phyloP scores from a whole-genome alignment of 2,888 invertebrate species.

The Drosophila cyrtoloma region DNA sequence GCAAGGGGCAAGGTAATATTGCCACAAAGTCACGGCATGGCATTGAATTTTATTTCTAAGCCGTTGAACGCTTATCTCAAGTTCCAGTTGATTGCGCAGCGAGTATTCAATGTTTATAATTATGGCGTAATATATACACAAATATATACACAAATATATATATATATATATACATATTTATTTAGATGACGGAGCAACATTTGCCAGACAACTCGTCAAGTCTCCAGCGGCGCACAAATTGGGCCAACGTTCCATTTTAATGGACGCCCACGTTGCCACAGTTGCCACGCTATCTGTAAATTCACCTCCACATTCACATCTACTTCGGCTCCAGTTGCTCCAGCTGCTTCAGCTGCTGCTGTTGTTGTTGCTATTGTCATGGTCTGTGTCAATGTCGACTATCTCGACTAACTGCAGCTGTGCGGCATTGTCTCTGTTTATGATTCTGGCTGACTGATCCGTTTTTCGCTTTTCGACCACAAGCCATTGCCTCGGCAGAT shows the following conservation, averaged over 20 bases:
- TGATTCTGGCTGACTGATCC: constrained; percentile 25
- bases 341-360: constrained; percentile 21
- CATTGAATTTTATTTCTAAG: constrained; percentile 55
- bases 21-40: constrained; percentile 27
- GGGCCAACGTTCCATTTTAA: constrained; percentile 65
- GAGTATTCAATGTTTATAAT: constrained; percentile 58
- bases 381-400: constrained; percentile 71
- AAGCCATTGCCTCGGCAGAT: constrained; percentile 33
- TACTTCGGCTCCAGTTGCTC: constrained; percentile 12
- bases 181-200: constrained; percentile 37
- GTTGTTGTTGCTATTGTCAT: constrained; percentile 15
- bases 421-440: constrained; percentile 36
- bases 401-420: constrained; percentile 18
- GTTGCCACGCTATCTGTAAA: constrained; percentile 4
- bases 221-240: constrained; percentile 64
- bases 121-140: constrained; percentile 24
- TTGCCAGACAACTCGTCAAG: constrained; percentile 45
- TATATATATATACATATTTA: constrained; percentile 5
- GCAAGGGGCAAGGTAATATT: constrained; percentile 6
- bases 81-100: constrained; percentile 64
- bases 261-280: constrained; percentile 63
- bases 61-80: constrained; percentile 59
- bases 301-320: constrained; percentile 12
- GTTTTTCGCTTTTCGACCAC: constrained; percentile 64
- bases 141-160: constrained; percentile 13